A percentile compares a stretch with the other conserved stretches of the same genome.
Conservation (phyloP, 2,113 vertebrate genomes). For the Malurus melanocephalus region DNA sequence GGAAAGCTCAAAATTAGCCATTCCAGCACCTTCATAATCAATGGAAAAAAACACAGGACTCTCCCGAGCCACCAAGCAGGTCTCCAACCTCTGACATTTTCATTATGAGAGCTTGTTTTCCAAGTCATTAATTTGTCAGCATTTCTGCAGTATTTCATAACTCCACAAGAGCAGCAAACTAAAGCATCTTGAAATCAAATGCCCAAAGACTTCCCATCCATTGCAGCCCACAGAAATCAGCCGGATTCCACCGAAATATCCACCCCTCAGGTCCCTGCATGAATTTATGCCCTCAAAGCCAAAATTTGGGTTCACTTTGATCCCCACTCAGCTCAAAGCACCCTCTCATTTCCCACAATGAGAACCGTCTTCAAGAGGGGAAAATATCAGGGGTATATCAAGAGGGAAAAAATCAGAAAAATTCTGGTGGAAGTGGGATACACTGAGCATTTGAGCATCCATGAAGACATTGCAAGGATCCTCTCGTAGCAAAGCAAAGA, state of each 20-base stretch:
- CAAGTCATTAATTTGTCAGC: conserved; percentile 26
- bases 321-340: not conserved
- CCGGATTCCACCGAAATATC: not conserved
- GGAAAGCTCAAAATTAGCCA: not conserved
- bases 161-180: not conserved
- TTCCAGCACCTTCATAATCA: not conserved
- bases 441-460: not conserved
- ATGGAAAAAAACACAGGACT: not conserved
- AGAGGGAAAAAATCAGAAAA: not conserved
- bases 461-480: not conserved
- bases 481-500: not conserved
- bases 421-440: not conserved
- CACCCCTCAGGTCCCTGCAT: not conserved
- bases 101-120: conserved; percentile 16
- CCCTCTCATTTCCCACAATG: not conserved
- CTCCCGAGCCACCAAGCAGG: not conserved
- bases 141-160: not conserved
- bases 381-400: not conserved
- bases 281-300: fast-evolving
- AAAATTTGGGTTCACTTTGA: fast-evolving
- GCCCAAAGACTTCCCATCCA: not conserved
- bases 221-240: not conserved
- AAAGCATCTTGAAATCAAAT: not conserved
- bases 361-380: not conserved
- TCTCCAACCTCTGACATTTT: conserved; percentile 12